Evolutionary conservation across 2,888 invertebrate genomes (phyloP).

Genomic region (Idaea straminata): DNA sequence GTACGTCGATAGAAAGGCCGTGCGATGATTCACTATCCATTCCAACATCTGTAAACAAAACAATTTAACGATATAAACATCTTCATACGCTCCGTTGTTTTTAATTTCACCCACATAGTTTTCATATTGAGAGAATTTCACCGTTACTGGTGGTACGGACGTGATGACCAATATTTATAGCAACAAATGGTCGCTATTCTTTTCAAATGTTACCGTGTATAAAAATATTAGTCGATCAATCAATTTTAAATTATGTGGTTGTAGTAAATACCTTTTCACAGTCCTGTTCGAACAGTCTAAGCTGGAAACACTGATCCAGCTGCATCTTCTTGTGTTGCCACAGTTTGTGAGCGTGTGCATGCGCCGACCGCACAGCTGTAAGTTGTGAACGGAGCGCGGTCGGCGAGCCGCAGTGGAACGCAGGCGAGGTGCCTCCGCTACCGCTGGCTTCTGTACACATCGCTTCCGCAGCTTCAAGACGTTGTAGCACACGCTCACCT

Average conservation of each 20-base stretch:
- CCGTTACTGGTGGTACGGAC: too few species aligned
- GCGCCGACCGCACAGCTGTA: conserved; percentile 92
- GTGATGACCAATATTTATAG: too few species aligned
- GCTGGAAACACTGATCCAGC: conserved; percentile 97
- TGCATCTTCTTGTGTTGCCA: conserved; percentile 98
- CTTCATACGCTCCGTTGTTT: not conserved
- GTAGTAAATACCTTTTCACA: conserved; percentile 89
- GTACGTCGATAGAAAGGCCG: conserved; percentile 96
- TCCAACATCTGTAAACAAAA: conserved; percentile 90
- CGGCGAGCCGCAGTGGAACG: conserved; percentile 86
- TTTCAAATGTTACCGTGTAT: too few species aligned
- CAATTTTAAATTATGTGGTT: too few species aligned
- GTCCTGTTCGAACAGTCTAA: conserved; percentile 97
- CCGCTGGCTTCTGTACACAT: conserved; percentile 83
- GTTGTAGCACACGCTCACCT: conserved; percentile 87
- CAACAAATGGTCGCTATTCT: too few species aligned
- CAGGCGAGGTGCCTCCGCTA: conserved; percentile 81
- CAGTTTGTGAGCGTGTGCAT: conserved; percentile 93
- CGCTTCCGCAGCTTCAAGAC: conserved; percentile 77
- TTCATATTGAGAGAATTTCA: not conserved
- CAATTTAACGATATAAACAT: not conserved
- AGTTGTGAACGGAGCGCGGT: conserved; percentile 89
- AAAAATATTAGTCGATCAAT: too few species aligned
- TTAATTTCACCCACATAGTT: not conserved
- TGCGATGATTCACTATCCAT: conserved; percentile 97